These are phyloP conservation scores for Ondatra zibethicus DNA, from an alignment of 2,113 vertebrate genomes.

Conservation along the genomic window DNA sequence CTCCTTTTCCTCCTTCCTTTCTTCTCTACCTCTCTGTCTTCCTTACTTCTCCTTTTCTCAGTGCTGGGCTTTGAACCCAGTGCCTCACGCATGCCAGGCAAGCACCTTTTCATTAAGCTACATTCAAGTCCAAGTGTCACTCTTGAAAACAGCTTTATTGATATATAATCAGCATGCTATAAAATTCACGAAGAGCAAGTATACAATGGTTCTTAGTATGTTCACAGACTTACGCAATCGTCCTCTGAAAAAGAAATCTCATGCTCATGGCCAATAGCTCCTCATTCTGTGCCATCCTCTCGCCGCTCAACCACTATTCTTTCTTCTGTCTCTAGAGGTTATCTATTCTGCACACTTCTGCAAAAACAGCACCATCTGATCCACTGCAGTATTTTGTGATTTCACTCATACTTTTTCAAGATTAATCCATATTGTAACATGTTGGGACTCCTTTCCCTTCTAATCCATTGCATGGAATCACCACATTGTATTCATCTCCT, in stretches of 20 bases:
- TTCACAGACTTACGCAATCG: not conserved
- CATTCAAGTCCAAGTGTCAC: not conserved
- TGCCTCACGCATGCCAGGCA: not conserved
- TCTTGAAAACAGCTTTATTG: not conserved
- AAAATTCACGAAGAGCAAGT: not conserved
- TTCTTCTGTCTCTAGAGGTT: not conserved
- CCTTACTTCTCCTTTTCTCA: not conserved
- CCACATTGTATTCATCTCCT: not conserved
- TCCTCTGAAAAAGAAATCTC: not conserved
- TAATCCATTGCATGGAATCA: not conserved
- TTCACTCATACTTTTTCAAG: not conserved
- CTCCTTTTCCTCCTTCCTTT: not conserved
- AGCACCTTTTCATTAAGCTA: not conserved
- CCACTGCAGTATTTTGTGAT: not conserved
- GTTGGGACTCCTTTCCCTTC: not conserved
- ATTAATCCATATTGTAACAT: not conserved
- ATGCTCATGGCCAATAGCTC: not conserved
- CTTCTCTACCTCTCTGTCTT: not conserved
- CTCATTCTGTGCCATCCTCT: not conserved
- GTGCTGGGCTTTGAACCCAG: not conserved
- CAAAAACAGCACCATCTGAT: not conserved
- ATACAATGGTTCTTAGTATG: not conserved
- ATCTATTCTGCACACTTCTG: not conserved
- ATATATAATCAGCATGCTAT: not conserved
- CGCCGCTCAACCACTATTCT: not conserved